Conservation (phyloP, 2,113 vertebrate species). For the Neopipo cinnamomea region DNA sequence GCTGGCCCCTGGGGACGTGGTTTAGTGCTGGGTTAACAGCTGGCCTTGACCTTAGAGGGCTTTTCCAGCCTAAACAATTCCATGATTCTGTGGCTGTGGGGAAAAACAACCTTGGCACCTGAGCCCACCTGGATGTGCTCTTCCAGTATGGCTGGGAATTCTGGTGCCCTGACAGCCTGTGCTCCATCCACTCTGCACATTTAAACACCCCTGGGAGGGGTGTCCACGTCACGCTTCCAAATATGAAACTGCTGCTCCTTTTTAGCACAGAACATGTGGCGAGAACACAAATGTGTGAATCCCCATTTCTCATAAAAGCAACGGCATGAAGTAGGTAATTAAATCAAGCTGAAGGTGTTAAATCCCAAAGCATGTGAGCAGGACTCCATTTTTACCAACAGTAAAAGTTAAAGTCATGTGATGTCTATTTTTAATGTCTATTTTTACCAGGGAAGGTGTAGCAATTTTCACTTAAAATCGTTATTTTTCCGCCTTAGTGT, state of each 20-base stretch:
- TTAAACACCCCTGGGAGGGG: background rate
- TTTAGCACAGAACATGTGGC: background rate
- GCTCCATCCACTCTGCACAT: background rate
- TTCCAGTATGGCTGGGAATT: background rate
- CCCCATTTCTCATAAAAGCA: conserved; percentile 13
- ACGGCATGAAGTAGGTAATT: conserved; percentile 14
- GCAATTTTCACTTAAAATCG: background rate
- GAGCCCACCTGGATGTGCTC: background rate
- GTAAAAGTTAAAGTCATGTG: background rate
- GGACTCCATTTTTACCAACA: background rate
- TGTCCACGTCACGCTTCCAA: background rate
- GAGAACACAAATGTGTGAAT: background rate
- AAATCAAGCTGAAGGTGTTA: conserved; percentile 52
- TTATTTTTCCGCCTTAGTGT: background rate
- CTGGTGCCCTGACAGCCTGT: background rate
- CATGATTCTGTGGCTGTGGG: accelerated
- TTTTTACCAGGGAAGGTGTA: conserved; percentile 22
- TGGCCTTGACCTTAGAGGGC: background rate
- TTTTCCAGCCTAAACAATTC: background rate
- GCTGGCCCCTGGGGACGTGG: accelerated
- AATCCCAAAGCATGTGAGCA: conserved; percentile 2
- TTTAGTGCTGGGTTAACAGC: background rate
- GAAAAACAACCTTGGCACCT: accelerated
- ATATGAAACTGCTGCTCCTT: background rate
- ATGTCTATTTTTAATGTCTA: conserved; percentile 40